These are phyloP conservation scores for Noctua pronuba DNA, from an alignment of 2,888 invertebrate genomes.

Conservation along the genomic window DNA sequence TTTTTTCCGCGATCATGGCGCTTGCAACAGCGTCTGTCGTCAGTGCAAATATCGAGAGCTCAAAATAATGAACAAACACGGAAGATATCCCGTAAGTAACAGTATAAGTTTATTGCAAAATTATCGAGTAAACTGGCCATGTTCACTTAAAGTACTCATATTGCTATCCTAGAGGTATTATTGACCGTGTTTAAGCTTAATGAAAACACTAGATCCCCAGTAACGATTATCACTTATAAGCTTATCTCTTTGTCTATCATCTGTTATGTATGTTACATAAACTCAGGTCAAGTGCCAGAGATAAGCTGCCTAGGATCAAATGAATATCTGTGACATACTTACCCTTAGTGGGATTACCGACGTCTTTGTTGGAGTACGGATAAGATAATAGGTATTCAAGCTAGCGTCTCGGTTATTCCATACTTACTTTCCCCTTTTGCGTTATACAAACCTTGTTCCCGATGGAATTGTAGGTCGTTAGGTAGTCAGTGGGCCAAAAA, in stretches of 20 bases:
- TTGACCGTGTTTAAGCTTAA: neutral
- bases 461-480: too few relatives aligned
- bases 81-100: too few relatives aligned
- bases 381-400: neutral
- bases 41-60: too few relatives aligned
- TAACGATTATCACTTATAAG: neutral
- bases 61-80: too few relatives aligned
- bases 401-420: neutral
- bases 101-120: too few relatives aligned
- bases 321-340: slow-evolving; percentile 5
- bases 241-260: slow-evolving; percentile 13
- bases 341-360: slow-evolving; percentile 4
- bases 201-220: neutral
- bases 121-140: neutral
- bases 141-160: neutral
- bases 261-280: neutral
- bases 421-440: neutral
- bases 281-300: slow-evolving; percentile 14
- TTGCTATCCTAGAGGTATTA: neutral
- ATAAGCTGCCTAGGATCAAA: slow-evolving; percentile 11
- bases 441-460: neutral
- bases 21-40: too few relatives aligned
- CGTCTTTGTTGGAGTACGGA: neutral
- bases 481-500: too few relatives aligned
- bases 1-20: too few relatives aligned